Evolutionary conservation across 2,113 vertebrate genomes (phyloP).

Genomic region (Hippocampus zosterae): DNA sequence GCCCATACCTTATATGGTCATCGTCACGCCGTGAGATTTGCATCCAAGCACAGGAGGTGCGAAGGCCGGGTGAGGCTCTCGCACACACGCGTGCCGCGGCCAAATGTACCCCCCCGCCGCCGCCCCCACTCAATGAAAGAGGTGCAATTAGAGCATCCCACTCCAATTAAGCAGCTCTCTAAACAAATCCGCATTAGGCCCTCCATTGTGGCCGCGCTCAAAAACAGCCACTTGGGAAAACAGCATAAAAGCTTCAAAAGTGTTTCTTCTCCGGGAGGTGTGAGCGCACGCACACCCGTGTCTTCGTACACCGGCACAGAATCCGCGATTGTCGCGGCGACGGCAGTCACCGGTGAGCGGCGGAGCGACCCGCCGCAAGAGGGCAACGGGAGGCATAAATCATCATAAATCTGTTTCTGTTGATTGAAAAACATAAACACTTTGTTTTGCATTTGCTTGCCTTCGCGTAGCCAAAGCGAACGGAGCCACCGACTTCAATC

Average conservation of each 20-base stretch:
- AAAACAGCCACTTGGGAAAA: slow-evolving; percentile 78
- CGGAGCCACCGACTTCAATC: too few species aligned
- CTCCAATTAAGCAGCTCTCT: slow-evolving; percentile 80
- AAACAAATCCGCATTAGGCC: slow-evolving; percentile 78
- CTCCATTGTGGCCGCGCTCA: slow-evolving; percentile 75
- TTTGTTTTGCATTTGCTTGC: too few species aligned
- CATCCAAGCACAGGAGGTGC: slow-evolving; percentile 59
- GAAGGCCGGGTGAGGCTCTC: slow-evolving; percentile 64
- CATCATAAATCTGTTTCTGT: too few species aligned
- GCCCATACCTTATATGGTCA: slow-evolving; percentile 17
- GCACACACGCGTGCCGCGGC: slow-evolving; percentile 14
- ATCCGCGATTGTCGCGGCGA: slow-evolving; percentile 50
- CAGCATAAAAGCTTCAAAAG: slow-evolving; percentile 73
- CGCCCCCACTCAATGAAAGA: slow-evolving; percentile 60
- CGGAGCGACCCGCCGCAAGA: slow-evolving; percentile 33
- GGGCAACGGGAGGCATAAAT: slow-evolving; percentile 24
- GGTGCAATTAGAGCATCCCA: slow-evolving; percentile 77
- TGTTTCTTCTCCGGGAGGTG: slow-evolving; percentile 65
- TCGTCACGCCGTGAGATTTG: slow-evolving; percentile 33
- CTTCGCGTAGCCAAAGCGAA: too few species aligned
- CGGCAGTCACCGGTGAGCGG: slow-evolving; percentile 53
- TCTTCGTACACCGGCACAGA: slow-evolving; percentile 38
- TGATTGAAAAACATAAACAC: too few species aligned
- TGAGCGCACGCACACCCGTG: slow-evolving; percentile 29
- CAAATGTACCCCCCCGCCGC: slow-evolving; percentile 15